These are phyloP conservation scores for Oryctes rhinoceros DNA, from an alignment of 1,140 invertebrate genomes.

Conservation along the genomic window DNA sequence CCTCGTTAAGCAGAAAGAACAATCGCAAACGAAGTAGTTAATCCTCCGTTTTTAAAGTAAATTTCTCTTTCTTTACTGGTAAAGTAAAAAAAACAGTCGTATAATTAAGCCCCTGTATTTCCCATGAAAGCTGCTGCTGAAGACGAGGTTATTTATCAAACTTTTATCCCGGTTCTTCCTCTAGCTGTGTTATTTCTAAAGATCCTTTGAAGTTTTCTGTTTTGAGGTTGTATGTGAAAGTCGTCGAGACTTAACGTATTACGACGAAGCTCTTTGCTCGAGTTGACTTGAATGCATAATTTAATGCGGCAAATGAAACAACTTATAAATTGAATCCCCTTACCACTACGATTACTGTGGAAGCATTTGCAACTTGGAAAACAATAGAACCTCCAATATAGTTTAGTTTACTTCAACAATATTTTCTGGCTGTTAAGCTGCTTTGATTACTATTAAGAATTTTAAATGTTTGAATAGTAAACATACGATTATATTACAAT, in stretches of 20 bases:
- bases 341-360: no score
- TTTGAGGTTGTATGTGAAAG: no score
- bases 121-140: background rate
- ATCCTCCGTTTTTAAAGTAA: background rate
- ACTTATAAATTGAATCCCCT: background rate
- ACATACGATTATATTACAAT: no score
- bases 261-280: background rate
- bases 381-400: no score
- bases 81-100: background rate
- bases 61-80: background rate
- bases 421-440: no score
- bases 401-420: background rate
- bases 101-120: conserved; percentile 4
- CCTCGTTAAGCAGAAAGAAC: background rate
- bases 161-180: background rate
- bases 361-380: no score
- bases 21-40: background rate
- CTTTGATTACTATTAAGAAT: no score
- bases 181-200: background rate
- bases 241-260: background rate
- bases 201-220: background rate
- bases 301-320: conserved; percentile 17
- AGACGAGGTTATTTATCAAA: background rate
- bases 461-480: no score
- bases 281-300: background rate